These are phyloP conservation scores for Nasua narica DNA, from an alignment of 2,797 vertebrate species.

Conservation along the genomic window DNA sequence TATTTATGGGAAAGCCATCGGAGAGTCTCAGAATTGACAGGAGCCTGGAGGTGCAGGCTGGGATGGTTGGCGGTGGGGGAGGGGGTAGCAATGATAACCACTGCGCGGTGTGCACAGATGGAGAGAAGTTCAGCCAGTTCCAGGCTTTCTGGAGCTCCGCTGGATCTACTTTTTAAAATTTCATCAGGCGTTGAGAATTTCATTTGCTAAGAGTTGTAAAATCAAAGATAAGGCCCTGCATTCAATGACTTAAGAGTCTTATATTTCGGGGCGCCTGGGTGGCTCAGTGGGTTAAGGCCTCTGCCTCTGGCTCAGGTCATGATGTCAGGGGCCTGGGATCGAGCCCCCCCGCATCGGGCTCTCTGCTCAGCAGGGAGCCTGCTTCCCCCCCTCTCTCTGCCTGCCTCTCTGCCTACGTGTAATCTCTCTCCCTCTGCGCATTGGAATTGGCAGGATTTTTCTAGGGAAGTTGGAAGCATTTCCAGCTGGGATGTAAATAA, in stretches of 20 bases:
- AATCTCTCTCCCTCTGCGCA: no score
- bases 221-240: background rate
- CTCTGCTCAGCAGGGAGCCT: no score
- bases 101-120: background rate
- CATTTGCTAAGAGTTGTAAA: background rate
- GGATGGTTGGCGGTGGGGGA: accelerated
- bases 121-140: background rate
- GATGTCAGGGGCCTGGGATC: no score
- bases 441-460: background rate
- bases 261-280: no score
- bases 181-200: background rate
- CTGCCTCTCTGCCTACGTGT: no score
- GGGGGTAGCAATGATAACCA: background rate
- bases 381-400: no score
- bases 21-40: background rate
- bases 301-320: no score
- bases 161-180: background rate
- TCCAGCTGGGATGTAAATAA: background rate
- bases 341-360: no score
- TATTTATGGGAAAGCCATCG: background rate
- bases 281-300: no score
- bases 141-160: background rate
- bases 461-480: background rate
- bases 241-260: background rate
- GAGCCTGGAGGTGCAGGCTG: background rate